These are phyloP conservation scores for Lycodopsis pacificus DNA, from an alignment of 2,797 vertebrate species.

Conservation along the genomic window DNA sequence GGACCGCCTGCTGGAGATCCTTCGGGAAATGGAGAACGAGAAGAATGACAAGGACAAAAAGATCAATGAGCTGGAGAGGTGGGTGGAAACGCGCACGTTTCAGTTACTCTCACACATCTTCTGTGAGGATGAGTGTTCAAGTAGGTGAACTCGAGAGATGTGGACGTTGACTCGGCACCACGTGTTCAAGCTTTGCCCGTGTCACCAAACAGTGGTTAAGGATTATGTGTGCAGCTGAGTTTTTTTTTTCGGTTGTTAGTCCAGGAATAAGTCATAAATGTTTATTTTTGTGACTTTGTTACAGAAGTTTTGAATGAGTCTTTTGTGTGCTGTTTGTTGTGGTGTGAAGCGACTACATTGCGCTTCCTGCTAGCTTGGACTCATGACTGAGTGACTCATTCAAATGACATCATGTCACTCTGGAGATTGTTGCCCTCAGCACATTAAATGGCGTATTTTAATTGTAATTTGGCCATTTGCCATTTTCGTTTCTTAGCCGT, in stretches of 20 bases:
- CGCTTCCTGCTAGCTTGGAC: not conserved
- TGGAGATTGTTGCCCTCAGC: conserved; percentile 12
- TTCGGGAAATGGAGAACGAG: conserved; percentile 99
- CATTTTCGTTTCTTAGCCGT: not conserved
- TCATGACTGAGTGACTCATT: not conserved
- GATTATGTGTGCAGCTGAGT: not conserved
- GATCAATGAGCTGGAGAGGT: conserved; percentile 97
- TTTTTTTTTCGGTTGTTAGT: not conserved
- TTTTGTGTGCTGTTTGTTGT: not conserved
- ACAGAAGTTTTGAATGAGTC: not conserved
- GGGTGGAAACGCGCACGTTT: conserved; percentile 50
- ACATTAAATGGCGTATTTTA: conserved; percentile 21
- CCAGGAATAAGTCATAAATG: not conserved
- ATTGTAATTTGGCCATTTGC: conserved; percentile 29
- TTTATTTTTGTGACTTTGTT: not conserved
- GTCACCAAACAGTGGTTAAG: not conserved
- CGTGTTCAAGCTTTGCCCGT: not conserved
- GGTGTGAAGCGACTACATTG: not conserved
- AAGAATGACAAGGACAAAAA: conserved; percentile 99
- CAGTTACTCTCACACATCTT: not conserved
- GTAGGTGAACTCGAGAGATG: not conserved
- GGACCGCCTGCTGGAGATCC: conserved; percentile 95
- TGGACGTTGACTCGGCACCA: not conserved
- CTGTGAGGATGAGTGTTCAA: not conserved
- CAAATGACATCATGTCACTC: not conserved